Base-by-base conservation (phyloP, 2,113 vertebrate genomes). In the Formicarius rufipectus region DNA sequence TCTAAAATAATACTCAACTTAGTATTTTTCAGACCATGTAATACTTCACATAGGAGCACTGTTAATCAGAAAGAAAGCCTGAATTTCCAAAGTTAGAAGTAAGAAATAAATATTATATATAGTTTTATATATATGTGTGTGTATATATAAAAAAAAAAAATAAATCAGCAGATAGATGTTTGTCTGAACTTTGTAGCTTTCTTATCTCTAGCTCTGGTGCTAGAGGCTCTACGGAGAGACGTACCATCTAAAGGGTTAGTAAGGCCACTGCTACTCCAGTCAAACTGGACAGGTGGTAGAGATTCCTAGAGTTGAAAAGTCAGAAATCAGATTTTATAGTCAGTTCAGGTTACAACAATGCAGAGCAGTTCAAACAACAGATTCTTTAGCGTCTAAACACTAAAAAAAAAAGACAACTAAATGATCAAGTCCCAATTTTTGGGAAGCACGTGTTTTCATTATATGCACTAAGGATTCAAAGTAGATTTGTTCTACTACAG, bases 181-280 rank as follows among this genome's bases (percentile, higher is more conserved):
- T 98, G 98, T 97, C 97, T 98, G 98, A 98, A 98, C 96, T 98
- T 98, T 97, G 98, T 96, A 98, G 98, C 95, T 98, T 98, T 98
- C 98, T 99, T 98, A 99, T 97, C 98, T 99, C 98, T 98, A 97
- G 96, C 98, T 99, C 98, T 99, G 98, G 98, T 98, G 98, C 98
- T 98, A 98, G 99, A 98, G 98, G 98, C 98, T 98, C 98, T 98
- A 98, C 97, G 98, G 97, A 98, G 98, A 98, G 98, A 99, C 98
- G 98, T 99, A 99, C 99, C 99, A 97, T 99, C 99, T 99, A 99
- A 98, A 98, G 99, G 99, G 98, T 99, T 99, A 98, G 99, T 99
- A 99, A 99, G 99, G 98, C 99, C 98, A 98, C 99, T 99, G 98
- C 98, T 99, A 98, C 98, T 99, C 99, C 99, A 99, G 98, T 99